Base-by-base conservation (phyloP, 2,888 invertebrate species). In the Congeria kusceri region DNA sequence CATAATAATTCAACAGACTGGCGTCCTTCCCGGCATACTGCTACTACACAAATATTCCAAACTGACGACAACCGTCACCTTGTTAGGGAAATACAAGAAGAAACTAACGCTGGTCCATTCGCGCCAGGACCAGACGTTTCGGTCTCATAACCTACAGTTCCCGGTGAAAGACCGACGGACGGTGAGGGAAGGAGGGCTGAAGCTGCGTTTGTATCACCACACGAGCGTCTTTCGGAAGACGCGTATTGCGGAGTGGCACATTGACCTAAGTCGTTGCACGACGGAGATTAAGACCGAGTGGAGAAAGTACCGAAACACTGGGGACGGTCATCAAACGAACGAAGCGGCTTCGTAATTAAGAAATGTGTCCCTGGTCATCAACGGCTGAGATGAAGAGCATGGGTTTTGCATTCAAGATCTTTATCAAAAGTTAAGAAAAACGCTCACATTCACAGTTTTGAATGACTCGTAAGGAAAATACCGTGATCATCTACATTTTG, bases 101-200 rank as follows among this genome's bases (percentile, higher is more conserved):
- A 53, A 53, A 53, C 23, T 53, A 20, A 53, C 53, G 11, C 53
- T 53, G 53, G 25, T 53, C 9, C 23, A 53, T 53, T 53, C 53
- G 4, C 53, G 53, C 25, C 23, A 53, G 9, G 53, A 53, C 53
- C 25, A 53, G 4, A 53, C 23, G 3, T 53, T 53, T 25, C 53
- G 53, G 53, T 53, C 53, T 20, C 53, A 53, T 18, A 20, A 25
- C 23, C 7, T 53, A 9, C 20, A 53, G 23, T 25, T 53, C n/a
- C 53, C 53, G 53, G 53, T 25, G 9, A 53, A 18, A 9, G 53
- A 53, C 53, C 20, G 25, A 9, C 7, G 25, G 23, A 20, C 53
- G 20, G 53, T 53, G 23, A 15, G 53, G 1, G 53, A 53, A 20
- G 25, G 23, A 7, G 53, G 53, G 25, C 11, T 53, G 18, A 20